A percentile compares a stretch with the other conserved stretches of the same genome.
These are phyloP conservation scores for Odocoileus virginianus DNA, from an alignment of 2,113 vertebrate species.

Conservation along the genomic window DNA sequence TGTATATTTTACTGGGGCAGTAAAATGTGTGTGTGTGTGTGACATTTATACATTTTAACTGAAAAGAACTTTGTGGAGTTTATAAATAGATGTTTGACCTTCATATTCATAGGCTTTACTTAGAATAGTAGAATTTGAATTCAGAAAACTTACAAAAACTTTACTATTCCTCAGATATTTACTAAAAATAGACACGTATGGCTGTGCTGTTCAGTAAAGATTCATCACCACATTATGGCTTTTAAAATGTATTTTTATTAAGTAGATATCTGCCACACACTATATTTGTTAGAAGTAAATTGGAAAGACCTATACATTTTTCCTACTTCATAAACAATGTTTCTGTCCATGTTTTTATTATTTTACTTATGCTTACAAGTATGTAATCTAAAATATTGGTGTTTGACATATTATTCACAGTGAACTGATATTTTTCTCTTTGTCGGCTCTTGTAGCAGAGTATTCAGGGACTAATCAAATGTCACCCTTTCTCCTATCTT, in stretches of 20 bases:
- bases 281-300: not conserved
- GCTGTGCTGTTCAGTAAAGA: not conserved
- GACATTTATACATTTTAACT: not conserved
- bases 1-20: not conserved
- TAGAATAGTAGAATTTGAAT: not conserved
- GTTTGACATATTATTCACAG: not conserved
- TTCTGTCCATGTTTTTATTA: not conserved
- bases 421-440: not conserved
- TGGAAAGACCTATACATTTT: not conserved
- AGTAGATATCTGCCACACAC: not conserved
- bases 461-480: not conserved
- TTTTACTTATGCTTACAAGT: not conserved
- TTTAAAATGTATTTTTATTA: not conserved
- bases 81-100: not conserved
- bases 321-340: not conserved
- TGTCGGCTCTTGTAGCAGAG: not conserved
- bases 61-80: not conserved
- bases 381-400: not conserved
- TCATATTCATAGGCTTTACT: not conserved
- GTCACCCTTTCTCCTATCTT: too few species aligned
- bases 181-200: not conserved
- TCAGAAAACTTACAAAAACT: not conserved
- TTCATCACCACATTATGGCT: not conserved
- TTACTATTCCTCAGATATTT: not conserved
- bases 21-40: not conserved